Percentiles rank a stretch among this genome's conserved stretches.
Conservation (phyloP, 2,797 vertebrate genomes). For the Pipistrellus kuhlii region DNA sequence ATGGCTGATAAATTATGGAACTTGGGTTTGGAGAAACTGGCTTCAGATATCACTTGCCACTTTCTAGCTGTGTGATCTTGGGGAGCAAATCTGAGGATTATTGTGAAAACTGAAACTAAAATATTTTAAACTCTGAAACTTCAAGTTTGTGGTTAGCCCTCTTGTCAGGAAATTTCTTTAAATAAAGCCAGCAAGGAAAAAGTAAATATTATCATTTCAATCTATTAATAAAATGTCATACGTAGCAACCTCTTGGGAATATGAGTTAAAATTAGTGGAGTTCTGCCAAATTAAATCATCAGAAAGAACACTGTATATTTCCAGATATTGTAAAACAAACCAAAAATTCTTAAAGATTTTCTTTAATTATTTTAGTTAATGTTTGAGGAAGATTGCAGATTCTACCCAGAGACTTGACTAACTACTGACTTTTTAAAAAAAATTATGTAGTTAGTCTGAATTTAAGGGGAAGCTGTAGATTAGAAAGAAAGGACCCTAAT, state of each 20-base stretch:
- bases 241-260: constrained; percentile 26
- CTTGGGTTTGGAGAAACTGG: background rate
- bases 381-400: background rate
- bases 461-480: background rate
- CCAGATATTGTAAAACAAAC: background rate
- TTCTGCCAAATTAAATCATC: constrained; percentile 40
- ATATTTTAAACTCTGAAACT: constrained; percentile 42
- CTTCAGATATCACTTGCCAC: background rate
- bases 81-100: background rate
- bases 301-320: constrained; percentile 1
- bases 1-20: background rate
- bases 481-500: background rate
- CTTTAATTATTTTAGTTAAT: background rate
- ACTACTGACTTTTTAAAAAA: background rate
- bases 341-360: constrained; percentile 34
- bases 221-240: background rate
- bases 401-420: background rate
- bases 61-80: background rate
- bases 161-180: background rate
- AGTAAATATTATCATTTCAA: background rate
- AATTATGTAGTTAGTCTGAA: background rate
- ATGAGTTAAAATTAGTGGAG: constrained; percentile 23
- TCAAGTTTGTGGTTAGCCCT: background rate
- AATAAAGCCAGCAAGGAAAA: constrained; percentile 21
- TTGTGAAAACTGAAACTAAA: background rate